A percentile compares a stretch with the other conserved stretches of the same genome.
Conservation (phyloP, 2,888 invertebrate genomes). For the Ophioninae sp. region DNA sequence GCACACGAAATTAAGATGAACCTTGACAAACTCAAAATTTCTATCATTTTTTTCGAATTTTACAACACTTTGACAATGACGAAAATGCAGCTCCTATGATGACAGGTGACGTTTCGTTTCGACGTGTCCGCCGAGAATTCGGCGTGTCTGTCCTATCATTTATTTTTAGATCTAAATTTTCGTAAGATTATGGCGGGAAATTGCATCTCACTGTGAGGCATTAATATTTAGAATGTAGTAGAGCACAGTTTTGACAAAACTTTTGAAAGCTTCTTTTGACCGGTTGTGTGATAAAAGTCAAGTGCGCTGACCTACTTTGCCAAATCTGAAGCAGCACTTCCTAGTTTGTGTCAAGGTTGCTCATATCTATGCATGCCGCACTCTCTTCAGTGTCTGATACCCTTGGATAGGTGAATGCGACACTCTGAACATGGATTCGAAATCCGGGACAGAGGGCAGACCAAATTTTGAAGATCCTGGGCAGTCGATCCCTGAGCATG, state of each 20-base stretch:
- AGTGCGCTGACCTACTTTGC: slow-evolving; percentile 49
- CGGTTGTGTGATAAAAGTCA: not conserved
- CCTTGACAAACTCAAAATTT: slow-evolving; percentile 7
- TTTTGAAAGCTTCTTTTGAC: not conserved
- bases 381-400: not conserved
- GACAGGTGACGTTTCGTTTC: slow-evolving; percentile 25
- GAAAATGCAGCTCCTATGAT: not conserved
- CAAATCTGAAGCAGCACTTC: not conserved
- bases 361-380: not conserved
- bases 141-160: not conserved
- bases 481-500: not conserved
- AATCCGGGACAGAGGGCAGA: not conserved
- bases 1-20: not conserved
- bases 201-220: not conserved
- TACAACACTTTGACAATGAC: not conserved
- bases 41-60: slow-evolving; percentile 2
- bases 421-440: not conserved
- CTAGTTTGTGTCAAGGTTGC: not conserved
- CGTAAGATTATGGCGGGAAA: not conserved
- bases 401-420: not conserved
- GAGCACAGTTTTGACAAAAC: not conserved
- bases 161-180: not conserved
- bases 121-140: not conserved
- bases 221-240: not conserved
- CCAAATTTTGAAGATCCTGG: not conserved